Conservation (phyloP, 2,113 vertebrate species). For the Sardina pilchardus region DNA sequence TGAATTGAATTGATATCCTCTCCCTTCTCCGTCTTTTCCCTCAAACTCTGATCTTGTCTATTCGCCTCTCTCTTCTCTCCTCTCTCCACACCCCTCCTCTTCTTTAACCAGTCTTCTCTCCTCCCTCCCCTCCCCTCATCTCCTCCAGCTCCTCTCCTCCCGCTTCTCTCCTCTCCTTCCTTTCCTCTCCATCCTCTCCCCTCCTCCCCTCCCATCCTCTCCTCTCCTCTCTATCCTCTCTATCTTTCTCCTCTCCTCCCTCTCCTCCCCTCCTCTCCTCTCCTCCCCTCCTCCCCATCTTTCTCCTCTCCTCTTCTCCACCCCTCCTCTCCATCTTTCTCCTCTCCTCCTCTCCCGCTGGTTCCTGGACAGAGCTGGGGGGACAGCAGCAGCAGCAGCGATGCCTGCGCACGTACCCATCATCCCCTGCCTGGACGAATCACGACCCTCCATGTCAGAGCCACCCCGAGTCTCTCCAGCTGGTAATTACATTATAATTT, state of each 20-base stretch:
- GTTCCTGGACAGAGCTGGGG: neutral
- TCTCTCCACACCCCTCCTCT: neutral
- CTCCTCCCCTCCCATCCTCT: neutral
- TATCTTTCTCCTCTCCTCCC: neutral
- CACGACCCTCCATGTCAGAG: conserved; percentile 41
- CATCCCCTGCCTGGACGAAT: conserved; percentile 31
- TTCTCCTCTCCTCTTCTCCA: neutral
- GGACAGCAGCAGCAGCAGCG: conserved; percentile 3
- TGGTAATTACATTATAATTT: conserved; percentile 70
- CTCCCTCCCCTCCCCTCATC: neutral
- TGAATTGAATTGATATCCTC: too few species aligned
- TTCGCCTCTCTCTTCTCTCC: conserved; percentile 17
- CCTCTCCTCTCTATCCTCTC: neutral
- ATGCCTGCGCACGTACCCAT: neutral
- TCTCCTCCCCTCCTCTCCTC: neutral
- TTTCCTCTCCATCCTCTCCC: neutral
- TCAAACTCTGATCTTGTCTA: conserved; percentile 41
- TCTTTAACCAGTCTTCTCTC: neutral
- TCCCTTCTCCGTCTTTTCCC: neutral
- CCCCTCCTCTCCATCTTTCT: neutral
- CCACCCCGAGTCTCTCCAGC: conserved; percentile 56
- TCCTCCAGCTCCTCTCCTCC: neutral
- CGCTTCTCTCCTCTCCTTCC: neutral
- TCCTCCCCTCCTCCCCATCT: neutral
- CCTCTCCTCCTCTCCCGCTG: neutral